phyloP scores from a whole-genome alignment of 2,797 vertebrate genomes.

The Phoeniculus purpureus region DNA sequence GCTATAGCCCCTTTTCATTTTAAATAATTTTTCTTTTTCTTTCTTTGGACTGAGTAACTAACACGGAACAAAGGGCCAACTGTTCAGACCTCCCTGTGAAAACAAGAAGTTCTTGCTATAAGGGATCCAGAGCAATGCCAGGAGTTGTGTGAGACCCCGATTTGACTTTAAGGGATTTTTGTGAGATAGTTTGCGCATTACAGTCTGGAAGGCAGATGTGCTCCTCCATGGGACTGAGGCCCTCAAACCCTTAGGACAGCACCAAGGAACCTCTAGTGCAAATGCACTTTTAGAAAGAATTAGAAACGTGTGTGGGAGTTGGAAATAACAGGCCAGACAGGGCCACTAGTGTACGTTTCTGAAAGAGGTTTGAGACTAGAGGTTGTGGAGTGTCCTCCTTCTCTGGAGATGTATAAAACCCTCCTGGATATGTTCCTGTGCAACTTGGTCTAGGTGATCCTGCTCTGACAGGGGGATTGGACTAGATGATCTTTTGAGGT shows the following conservation, averaged over 20 bases:
- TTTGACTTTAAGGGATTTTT: neutral
- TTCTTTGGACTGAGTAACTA: conserved; percentile 18
- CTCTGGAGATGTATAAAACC: too few relatives aligned
- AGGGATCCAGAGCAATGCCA: neutral
- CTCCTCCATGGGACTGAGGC: neutral
- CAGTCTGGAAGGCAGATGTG: neutral
- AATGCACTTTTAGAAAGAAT: neutral
- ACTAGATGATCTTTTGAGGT: too few relatives aligned
- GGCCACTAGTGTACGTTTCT: neutral
- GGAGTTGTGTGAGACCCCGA: neutral
- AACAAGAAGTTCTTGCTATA: conserved; percentile 36
- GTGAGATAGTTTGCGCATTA: neutral
- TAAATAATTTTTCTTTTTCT: conserved; percentile 33
- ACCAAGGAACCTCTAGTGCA: neutral
- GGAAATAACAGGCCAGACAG: neutral
- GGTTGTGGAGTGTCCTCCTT: neutral
- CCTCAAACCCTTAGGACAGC: neutral
- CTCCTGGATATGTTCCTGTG: too few relatives aligned
- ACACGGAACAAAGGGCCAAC: conserved; percentile 27
- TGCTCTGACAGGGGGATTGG: too few relatives aligned
- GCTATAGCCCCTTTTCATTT: conserved; percentile 50
- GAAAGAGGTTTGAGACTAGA: neutral
- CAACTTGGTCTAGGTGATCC: too few relatives aligned
- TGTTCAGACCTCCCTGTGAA: conserved; percentile 11
- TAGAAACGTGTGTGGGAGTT: neutral